These are phyloP conservation scores for Chymomyza amoena DNA, from an alignment of 2,888 invertebrate species.

Conservation along the genomic window DNA sequence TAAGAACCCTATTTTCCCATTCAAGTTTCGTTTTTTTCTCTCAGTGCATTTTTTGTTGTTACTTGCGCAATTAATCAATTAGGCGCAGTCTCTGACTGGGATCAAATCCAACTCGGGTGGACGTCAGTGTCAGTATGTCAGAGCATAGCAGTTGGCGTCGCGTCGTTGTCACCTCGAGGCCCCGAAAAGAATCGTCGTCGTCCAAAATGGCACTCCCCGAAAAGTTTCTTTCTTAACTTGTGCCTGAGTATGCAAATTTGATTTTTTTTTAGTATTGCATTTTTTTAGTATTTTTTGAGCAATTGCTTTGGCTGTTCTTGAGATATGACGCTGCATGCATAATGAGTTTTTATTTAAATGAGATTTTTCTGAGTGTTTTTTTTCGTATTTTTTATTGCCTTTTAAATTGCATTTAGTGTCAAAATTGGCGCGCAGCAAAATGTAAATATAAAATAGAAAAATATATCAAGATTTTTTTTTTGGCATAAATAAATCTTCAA, in stretches of 20 bases:
- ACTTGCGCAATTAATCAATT: constrained; percentile 64
- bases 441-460: constrained; percentile 41
- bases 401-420: constrained; percentile 70
- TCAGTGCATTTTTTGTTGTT: constrained; percentile 49
- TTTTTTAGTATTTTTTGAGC: constrained; percentile 32
- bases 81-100: constrained; percentile 42
- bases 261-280: constrained; percentile 30
- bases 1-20: constrained; percentile 41
- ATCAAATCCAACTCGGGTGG: constrained; percentile 29
- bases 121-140: constrained; percentile 69
- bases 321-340: constrained; percentile 70
- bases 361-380: constrained; percentile 36
- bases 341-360: constrained; percentile 68
- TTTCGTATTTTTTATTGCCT: constrained; percentile 62
- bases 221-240: constrained; percentile 33
- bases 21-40: constrained; percentile 64
- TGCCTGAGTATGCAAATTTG: constrained; percentile 53
- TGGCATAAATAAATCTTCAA: constrained; percentile 54
- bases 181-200: constrained; percentile 13
- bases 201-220: constrained; percentile 52
- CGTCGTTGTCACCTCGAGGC: constrained; percentile 63
- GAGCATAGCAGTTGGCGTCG: constrained; percentile 20
- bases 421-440: constrained; percentile 57
- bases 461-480: constrained; percentile 23
- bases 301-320: constrained; percentile 57